Percentiles rank a stretch among this genome's conserved stretches.
These are phyloP conservation scores for Copidosoma floridanum DNA, from an alignment of 1,140 invertebrate genomes.

Conservation along the genomic window DNA sequence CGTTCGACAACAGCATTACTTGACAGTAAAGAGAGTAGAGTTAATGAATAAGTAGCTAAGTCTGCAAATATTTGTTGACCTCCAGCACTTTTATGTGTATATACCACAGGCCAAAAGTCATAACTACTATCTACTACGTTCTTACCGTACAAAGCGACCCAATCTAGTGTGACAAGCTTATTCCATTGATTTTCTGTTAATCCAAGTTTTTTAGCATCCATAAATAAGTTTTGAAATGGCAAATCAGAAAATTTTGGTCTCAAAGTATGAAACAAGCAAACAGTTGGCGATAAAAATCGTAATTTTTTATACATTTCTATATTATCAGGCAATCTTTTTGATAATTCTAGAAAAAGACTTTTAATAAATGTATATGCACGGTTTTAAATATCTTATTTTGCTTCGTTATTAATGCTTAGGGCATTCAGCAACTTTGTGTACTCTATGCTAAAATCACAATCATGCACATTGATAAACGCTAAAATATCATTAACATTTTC, in stretches of 20 bases:
- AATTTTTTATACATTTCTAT: conserved; percentile 16
- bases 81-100: conserved; percentile 28
- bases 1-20: conserved; percentile 36
- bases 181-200: conserved; percentile 28
- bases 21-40: conserved; percentile 28
- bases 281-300: conserved; percentile 1
- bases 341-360: conserved; percentile 10
- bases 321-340: conserved; percentile 18
- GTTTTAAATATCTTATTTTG: not conserved
- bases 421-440: conserved; percentile 16
- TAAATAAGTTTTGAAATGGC: conserved; percentile 22
- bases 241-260: conserved; percentile 10
- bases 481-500: conserved; percentile 24
- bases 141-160: not conserved
- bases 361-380: conserved; percentile 13
- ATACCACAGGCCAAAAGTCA: conserved; percentile 32
- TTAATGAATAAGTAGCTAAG: conserved; percentile 24
- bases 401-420: not conserved
- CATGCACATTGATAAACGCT: conserved; percentile 15
- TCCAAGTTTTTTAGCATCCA: conserved; percentile 4
- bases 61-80: conserved; percentile 29
- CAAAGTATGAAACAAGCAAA: conserved; percentile 8
- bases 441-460: conserved; percentile 25
- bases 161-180: conserved; percentile 28
- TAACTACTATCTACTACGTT: not conserved